Conservation (phyloP, 2,888 invertebrate genomes). For the Andrena dorsata region DNA sequence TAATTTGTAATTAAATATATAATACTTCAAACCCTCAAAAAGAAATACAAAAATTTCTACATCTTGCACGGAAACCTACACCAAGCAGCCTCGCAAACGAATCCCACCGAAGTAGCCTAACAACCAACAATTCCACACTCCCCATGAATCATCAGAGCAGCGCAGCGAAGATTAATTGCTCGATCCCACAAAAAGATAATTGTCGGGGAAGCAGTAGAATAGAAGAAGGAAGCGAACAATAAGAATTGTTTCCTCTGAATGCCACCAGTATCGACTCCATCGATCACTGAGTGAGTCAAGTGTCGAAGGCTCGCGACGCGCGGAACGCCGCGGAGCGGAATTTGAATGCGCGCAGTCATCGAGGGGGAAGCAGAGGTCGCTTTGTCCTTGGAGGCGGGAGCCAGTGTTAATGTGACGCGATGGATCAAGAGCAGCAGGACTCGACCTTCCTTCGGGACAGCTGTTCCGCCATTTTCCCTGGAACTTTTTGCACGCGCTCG, state of each 20-base stretch:
- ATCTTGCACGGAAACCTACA: too few relatives aligned
- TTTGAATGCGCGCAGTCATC: constrained; percentile 1
- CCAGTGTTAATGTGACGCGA: not conserved
- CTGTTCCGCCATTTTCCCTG: not conserved
- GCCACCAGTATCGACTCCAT: not conserved
- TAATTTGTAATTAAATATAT: too few relatives aligned
- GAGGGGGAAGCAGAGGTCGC: not conserved
- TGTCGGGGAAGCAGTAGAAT: not conserved
- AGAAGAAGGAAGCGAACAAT: not conserved
- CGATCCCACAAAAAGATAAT: not conserved
- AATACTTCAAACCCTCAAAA: too few relatives aligned
- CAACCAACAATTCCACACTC: not conserved
- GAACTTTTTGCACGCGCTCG: not conserved
- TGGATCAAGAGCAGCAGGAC: constrained; percentile 14
- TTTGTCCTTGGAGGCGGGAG: not conserved
- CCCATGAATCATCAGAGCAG: too few relatives aligned
- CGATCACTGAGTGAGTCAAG: not conserved
- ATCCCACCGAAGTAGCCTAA: too few relatives aligned
- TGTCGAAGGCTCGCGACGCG: not conserved
- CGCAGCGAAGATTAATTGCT: not conserved
- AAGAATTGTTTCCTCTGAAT: not conserved
- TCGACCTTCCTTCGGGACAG: not conserved
- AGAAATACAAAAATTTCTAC: too few relatives aligned
- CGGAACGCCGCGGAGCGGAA: not conserved
- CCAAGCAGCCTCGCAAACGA: too few relatives aligned